Base-by-base conservation (phyloP, 2,113 vertebrate genomes). In the Oceanites oceanicus region DNA sequence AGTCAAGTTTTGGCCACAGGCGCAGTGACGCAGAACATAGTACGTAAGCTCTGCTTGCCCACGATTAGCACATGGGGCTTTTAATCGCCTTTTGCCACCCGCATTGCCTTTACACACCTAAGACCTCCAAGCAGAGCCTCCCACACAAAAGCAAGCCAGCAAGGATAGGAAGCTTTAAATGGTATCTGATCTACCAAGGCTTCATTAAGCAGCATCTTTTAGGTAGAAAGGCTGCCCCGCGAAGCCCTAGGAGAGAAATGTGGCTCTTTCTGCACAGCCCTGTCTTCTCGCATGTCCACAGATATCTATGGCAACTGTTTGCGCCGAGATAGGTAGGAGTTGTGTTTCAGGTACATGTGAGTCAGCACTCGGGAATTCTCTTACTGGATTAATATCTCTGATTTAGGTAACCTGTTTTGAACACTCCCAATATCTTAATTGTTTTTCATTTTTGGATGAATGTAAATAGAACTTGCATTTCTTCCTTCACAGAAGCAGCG, bases 21-120 rank as follows among this genome's bases (percentile, higher is more conserved):
- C 2, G 1, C 38, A 34, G n/a, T 22, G 71, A 8, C 32, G 7
- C 52, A n/a, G 59, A 50, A 9, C 0, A 2, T 6, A 21, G 10
- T 11, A 8, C 0, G 0, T 15, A 23, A 75, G 18, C 16, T 74
- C 21, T 53, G 32, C 47, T 50, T 40, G 50, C 26, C 55, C 15
- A 1, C 0, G 0, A 5, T 20, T 38, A 38, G 11, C 20, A 10
- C 0, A 0, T 17, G 53, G 25, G 36, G 15, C 40, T 81, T 63
- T 74, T 15, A 47, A 15, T 47, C 38, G 59, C 30, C 19, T 67
- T 62, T 66, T 62, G n/a, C 63, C 34, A n/a, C 56, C 4, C 4
- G 4, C 7, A 0, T 18, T 40, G 8, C 40, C n/a, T 85, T 80
- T 58, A 38, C 58, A 45, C 11, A 6, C 38, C 30, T 25, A 27